Conservation (phyloP, 2,113 vertebrate species). For the Haemorhous mexicanus region DNA sequence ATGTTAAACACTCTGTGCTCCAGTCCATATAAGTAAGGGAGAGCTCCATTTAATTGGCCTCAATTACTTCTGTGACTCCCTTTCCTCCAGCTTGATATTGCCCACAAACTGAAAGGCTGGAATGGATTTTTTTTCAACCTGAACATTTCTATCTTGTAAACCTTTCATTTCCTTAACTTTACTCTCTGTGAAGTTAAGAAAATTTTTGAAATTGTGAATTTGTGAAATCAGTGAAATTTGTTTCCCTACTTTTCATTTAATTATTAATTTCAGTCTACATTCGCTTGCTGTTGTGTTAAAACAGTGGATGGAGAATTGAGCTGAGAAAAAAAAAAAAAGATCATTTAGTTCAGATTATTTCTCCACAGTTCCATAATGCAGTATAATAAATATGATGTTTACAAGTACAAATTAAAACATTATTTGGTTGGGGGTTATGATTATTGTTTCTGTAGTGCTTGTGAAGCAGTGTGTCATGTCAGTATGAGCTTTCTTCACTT, state of each 20-base stretch:
- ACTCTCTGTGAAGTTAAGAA: neutral
- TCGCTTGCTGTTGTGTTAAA: neutral
- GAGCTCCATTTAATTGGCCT: neutral
- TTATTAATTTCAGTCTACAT: neutral
- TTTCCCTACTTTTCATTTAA: neutral
- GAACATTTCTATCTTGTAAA: neutral
- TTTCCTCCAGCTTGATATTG: neutral
- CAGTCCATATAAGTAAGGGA: neutral
- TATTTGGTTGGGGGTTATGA: neutral
- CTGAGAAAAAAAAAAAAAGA: neutral
- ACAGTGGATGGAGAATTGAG: neutral
- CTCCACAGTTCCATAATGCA: neutral
- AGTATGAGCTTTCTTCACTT: neutral
- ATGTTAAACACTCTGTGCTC: neutral
- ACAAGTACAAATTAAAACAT: neutral
- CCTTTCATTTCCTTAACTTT: neutral
- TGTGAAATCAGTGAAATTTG: neutral
- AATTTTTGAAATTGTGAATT: neutral
- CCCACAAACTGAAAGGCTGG: neutral
- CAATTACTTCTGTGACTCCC: neutral
- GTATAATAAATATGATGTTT: neutral
- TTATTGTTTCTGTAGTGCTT: neutral
- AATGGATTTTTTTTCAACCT: neutral
- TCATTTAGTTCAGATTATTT: neutral
- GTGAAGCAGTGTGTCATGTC: neutral